phyloP scores from a whole-genome alignment of 1,140 invertebrate genomes.

The Parapsyche elsis region DNA sequence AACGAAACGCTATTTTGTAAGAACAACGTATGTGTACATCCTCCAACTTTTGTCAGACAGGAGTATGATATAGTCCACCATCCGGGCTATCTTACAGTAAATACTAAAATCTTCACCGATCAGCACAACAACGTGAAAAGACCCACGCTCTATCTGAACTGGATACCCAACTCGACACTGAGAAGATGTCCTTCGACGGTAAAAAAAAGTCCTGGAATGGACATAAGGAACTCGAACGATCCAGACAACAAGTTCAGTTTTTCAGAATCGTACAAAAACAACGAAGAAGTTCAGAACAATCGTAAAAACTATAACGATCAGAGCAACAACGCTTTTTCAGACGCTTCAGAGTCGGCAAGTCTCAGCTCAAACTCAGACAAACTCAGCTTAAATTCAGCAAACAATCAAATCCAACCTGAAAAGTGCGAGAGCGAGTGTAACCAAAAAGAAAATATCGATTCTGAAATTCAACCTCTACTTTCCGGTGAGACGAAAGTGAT shows the following conservation, averaged over 20 bases:
- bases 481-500: slow-evolving; percentile 41
- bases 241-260: slow-evolving; percentile 57
- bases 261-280: slow-evolving; percentile 58
- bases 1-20: slow-evolving; percentile 88
- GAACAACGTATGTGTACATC: slow-evolving; percentile 97
- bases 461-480: slow-evolving; percentile 58
- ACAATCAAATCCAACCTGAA: neutral
- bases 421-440: slow-evolving; percentile 27
- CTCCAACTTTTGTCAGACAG: slow-evolving; percentile 81
- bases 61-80: slow-evolving; percentile 87
- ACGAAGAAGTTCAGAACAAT: slow-evolving; percentile 56
- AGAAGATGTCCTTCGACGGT: slow-evolving; percentile 85
- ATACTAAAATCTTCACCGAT: slow-evolving; percentile 78
- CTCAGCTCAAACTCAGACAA: slow-evolving; percentile 63
- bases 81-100: slow-evolving; percentile 91
- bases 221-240: slow-evolving; percentile 57
- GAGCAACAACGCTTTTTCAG: slow-evolving; percentile 63
- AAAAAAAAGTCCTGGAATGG: slow-evolving; percentile 69
- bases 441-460: slow-evolving; percentile 48
- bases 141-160: slow-evolving; percentile 88
- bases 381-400: slow-evolving; percentile 60
- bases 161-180: slow-evolving; percentile 93
- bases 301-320: slow-evolving; percentile 50
- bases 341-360: slow-evolving; percentile 66
- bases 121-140: slow-evolving; percentile 77